Evolutionary conservation across 2,113 vertebrate species (phyloP).

Genomic region (Cebus imitator): DNA sequence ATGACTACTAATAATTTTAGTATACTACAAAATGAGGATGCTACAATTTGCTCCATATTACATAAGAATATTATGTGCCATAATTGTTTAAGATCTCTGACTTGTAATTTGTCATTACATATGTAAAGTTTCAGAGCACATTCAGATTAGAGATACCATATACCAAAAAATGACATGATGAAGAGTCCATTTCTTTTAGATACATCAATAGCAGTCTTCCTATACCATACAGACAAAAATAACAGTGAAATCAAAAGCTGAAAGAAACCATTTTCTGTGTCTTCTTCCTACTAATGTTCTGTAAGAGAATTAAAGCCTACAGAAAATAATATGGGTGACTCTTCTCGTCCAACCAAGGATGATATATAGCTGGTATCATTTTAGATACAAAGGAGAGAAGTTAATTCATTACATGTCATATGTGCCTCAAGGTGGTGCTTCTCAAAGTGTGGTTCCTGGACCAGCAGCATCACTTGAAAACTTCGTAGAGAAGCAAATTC

Average conservation of each 20-base stretch:
- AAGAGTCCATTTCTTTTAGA: background rate
- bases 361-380: background rate
- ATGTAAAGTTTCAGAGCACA: background rate
- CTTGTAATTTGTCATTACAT: background rate
- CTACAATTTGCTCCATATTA: background rate
- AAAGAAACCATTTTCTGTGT: background rate
- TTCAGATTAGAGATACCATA: background rate
- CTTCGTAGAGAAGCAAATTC: background rate
- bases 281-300: background rate
- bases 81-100: constrained; percentile 18
- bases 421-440: background rate
- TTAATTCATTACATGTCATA: background rate
- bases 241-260: background rate
- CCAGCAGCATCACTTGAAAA: background rate
- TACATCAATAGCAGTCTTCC: background rate
- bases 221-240: background rate
- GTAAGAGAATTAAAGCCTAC: constrained; percentile 4
- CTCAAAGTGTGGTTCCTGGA: background rate
- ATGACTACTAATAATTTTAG: background rate
- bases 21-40: background rate
- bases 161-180: background rate
- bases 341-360: background rate
- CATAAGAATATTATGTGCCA: background rate
- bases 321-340: background rate
- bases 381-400: background rate